A percentile compares a stretch with the other conserved stretches of the same genome.
Evolutionary conservation across 2,797 vertebrate species (phyloP).

Genomic region (Argyrosomus regius): DNA sequence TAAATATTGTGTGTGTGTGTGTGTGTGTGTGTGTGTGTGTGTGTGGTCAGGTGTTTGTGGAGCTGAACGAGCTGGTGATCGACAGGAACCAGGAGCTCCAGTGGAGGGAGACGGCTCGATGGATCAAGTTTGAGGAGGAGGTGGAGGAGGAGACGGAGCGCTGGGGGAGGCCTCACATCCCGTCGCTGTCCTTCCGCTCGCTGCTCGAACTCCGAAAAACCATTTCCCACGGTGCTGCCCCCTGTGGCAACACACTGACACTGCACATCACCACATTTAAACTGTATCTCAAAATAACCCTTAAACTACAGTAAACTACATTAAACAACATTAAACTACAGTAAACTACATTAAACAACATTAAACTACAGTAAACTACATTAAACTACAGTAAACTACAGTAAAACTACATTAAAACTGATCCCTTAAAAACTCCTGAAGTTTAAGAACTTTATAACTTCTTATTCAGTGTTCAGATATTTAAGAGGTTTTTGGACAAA

Average conservation of each 20-base stretch:
- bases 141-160: constrained; percentile 93
- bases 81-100: constrained; percentile 95
- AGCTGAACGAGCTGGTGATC: constrained; percentile 92
- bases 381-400: too few species aligned
- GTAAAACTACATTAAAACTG: too few species aligned
- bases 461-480: too few species aligned
- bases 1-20: too few species aligned
- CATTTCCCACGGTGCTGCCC: constrained; percentile 86
- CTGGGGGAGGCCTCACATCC: constrained; percentile 92
- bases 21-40: background rate
- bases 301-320: too few species aligned
- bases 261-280: background rate
- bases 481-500: too few species aligned
- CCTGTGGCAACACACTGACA: background rate
- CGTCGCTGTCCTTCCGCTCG: constrained; percentile 91
- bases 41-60: constrained; percentile 90
- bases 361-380: too few species aligned
- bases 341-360: too few species aligned
- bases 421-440: too few species aligned
- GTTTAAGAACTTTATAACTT: too few species aligned
- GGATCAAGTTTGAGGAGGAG: constrained; percentile 95
- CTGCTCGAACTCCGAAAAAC: constrained; percentile 89
- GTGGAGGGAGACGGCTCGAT: constrained; percentile 93
- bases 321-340: too few species aligned
- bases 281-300: too few species aligned